Evolutionary conservation across 64 coral and sea anemone genomes (phyloP), one percentile per base, ranked within the genome.

Genomic region (Platygyra sinensis): DNA sequence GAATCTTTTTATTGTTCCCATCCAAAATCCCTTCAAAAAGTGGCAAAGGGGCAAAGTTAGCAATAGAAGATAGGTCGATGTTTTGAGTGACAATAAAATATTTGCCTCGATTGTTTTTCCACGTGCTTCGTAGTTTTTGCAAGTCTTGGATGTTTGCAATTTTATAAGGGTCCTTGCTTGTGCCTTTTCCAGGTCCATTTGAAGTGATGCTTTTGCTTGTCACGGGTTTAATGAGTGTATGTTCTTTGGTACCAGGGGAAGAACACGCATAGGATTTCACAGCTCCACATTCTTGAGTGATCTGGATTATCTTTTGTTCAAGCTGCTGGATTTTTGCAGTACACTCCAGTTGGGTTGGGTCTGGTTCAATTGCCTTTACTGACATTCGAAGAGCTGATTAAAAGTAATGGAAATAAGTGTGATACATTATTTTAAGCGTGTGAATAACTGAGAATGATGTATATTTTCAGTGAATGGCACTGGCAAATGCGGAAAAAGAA

Each of bases 31-130:
- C 74, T 49, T 36, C 20, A 76, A 76, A 76, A 2, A 0, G 14
- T 31, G 74, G 74, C 74, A 76, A 76, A 76, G 74, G 32, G 49
- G 13, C 36, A 76, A 76, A 76, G 36, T 76, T 76, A 38, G 74
- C 74, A 76, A 76, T 76, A 76, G 30, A 38, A 76, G 30, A 76
- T 76, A 76, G 36, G 74, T 76, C 74, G 74, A 76, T 76, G 32
- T 76, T 16, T 76, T 76, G 74, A 22, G 74, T 76, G 12, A 76
- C 36, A 17, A 76, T 76, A 32, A 76, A 76, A 76, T 76, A 76
- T 39, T 76, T 76, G 36, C 74, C 74, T 38, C 30, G 16, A 76
- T 76, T 76, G 36, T 32, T 76, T 39, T 32, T 42, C 74, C 74
- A 76, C 0, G 49, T 32, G 36, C 30, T 76, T 30, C 33, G 74